A percentile compares a stretch with the other conserved stretches of the same genome.
Evolutionary conservation across 2,888 invertebrate genomes (phyloP).

Genomic region (Mycalesis mineus): DNA sequence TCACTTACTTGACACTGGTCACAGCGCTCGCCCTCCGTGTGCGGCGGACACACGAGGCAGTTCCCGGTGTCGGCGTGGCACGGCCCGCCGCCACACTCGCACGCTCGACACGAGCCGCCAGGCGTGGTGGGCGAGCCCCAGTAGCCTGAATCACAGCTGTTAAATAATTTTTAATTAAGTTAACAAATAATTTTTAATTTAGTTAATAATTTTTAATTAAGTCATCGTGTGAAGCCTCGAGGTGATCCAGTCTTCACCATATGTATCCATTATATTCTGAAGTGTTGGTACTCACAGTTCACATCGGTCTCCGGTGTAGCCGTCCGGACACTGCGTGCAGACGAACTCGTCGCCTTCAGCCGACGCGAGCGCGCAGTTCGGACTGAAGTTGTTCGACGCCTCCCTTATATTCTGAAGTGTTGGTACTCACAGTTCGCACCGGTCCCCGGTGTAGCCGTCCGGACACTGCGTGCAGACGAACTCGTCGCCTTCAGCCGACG

Average conservation of each 20-base stretch:
- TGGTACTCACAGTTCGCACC: conserved; percentile 70
- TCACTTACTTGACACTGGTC: conserved; percentile 73
- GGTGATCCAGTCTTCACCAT: too few species aligned
- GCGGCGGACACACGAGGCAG: conserved; percentile 88
- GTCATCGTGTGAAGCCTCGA: too few species aligned
- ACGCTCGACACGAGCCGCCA: conserved; percentile 86
- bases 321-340: conserved; percentile 91
- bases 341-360: conserved; percentile 83
- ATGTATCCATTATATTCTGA: too few species aligned
- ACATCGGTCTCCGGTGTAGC: conserved; percentile 92
- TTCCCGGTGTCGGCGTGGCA: conserved; percentile 91
- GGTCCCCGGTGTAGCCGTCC: conserved; percentile 90
- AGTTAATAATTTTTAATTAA: too few species aligned
- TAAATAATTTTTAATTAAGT: neutral
- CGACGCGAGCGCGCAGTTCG: conserved; percentile 83
- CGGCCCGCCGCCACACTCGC: conserved; percentile 91
- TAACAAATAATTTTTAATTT: too few species aligned
- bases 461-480: conserved; percentile 94
- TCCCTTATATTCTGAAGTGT: too few species aligned
- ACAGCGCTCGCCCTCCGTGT: conserved; percentile 82
- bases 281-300: too few species aligned
- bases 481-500: conserved; percentile 76
- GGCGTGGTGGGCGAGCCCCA: conserved; percentile 87
- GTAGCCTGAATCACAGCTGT: conserved; percentile 88
- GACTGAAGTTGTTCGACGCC: too few species aligned